Percentiles rank a stretch among this genome's conserved stretches.
Conservation (phyloP, 2,888 invertebrate species). For the Phortica okadai region DNA sequence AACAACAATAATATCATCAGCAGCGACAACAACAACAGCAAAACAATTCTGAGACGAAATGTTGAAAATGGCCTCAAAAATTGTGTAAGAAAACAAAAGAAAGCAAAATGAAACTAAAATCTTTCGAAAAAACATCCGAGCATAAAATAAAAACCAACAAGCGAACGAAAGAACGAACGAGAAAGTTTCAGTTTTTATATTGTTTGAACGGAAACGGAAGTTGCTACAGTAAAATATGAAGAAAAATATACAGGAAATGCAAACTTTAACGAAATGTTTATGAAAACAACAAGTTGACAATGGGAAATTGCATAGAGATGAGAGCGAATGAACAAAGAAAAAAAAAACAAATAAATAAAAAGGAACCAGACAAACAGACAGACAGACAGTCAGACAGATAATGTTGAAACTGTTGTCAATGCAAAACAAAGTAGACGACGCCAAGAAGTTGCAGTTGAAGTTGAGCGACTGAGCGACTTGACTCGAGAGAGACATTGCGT, state of each 20-base stretch:
- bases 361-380: background rate
- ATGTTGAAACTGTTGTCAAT: background rate
- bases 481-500: background rate
- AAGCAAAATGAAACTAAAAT: background rate
- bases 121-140: background rate
- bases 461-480: background rate
- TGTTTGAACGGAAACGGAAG: slow-evolving; percentile 61
- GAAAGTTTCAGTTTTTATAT: slow-evolving; percentile 56
- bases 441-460: slow-evolving; percentile 32
- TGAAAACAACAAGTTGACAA: slow-evolving; percentile 39
- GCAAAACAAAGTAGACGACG: background rate
- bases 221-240: slow-evolving; percentile 64
- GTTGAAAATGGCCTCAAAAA: slow-evolving; percentile 49
- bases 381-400: background rate
- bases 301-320: slow-evolving; percentile 20
- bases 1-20: background rate
- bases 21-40: slow-evolving; percentile 7
- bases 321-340: background rate
- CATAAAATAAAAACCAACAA: slow-evolving; percentile 31
- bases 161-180: slow-evolving; percentile 39
- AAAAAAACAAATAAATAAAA: background rate
- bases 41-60: slow-evolving; percentile 40
- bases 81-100: slow-evolving; percentile 35
- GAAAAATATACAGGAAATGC: slow-evolving; percentile 66
- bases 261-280: slow-evolving; percentile 58